phyloP scores from a whole-genome alignment of 2,888 invertebrate species.

The Himalopsyche anomala region DNA sequence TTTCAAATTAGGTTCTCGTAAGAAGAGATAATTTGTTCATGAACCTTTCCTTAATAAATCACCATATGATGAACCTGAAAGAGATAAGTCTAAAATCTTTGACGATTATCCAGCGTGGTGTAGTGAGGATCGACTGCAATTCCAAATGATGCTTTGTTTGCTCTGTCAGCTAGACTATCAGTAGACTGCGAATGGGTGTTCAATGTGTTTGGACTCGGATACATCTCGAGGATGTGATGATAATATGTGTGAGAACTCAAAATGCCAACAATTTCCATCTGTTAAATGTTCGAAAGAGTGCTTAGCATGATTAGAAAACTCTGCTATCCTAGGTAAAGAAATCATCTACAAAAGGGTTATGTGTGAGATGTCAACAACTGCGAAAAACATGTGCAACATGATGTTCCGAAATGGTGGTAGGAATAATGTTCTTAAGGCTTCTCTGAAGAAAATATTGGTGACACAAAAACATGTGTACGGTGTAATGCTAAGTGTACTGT shows the following conservation, averaged over 20 bases:
- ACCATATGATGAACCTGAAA: conserved; percentile 80
- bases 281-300: too few species aligned
- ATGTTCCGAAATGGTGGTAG: too few species aligned
- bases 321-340: too few species aligned
- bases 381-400: too few species aligned
- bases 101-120: conserved; percentile 86
- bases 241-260: conserved; percentile 74
- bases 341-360: too few species aligned
- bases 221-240: conserved; percentile 68
- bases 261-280: conserved; percentile 66
- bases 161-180: conserved; percentile 71
- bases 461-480: too few species aligned
- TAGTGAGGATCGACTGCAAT: conserved; percentile 86
- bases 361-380: too few species aligned
- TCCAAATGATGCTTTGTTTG: conserved; percentile 86
- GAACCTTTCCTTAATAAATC: conserved; percentile 89
- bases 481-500: too few species aligned
- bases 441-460: too few species aligned
- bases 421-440: too few species aligned
- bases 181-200: conserved; percentile 65
- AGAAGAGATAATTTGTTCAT: conserved; percentile 86
- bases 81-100: conserved; percentile 82
- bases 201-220: conserved; percentile 69
- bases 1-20: conserved; percentile 93
- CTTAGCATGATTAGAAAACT: too few species aligned